phyloP scores from a whole-genome alignment of 2,888 invertebrate species.

The Orchestes rusci region DNA sequence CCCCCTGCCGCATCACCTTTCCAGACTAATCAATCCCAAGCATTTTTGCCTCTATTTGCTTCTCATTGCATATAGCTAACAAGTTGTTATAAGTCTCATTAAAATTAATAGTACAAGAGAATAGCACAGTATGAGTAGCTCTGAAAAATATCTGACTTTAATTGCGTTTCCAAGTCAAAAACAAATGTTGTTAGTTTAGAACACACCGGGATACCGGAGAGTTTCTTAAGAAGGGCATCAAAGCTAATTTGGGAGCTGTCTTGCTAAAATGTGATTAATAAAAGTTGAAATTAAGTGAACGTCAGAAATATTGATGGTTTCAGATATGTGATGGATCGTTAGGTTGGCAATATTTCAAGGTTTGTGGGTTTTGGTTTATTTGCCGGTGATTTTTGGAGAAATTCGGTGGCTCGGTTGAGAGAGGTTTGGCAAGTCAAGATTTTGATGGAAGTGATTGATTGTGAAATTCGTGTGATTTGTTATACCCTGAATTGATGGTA shows the following conservation, averaged over 20 bases:
- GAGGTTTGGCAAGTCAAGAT: too few species aligned
- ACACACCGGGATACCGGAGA: conserved; percentile 34
- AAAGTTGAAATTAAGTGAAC: conserved; percentile 27
- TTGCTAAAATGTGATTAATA: conserved; percentile 35
- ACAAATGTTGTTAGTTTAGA: conserved; percentile 38
- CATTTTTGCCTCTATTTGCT: too few species aligned
- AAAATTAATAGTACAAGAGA: conserved; percentile 36
- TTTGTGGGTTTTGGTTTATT: conserved; percentile 13
- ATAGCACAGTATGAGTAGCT: conserved; percentile 38
- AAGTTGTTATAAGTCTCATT: conserved; percentile 26
- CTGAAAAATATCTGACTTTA: conserved; percentile 27
- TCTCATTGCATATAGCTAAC: too few species aligned
- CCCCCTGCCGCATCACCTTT: too few species aligned
- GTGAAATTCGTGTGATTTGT: too few species aligned
- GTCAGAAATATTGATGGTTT: conserved; percentile 20
- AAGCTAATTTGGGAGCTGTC: conserved; percentile 37
- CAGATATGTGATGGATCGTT: conserved; percentile 14
- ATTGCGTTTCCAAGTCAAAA: conserved; percentile 26
- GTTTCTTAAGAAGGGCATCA: conserved; percentile 35
- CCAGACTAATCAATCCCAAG: too few species aligned
- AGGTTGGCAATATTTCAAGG: conserved; percentile 18
- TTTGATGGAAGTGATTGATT: too few species aligned
- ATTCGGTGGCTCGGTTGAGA: too few species aligned
- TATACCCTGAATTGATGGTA: too few species aligned
- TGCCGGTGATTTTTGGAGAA: too few species aligned